These are phyloP conservation scores for Notechis scutatus DNA, from an alignment of 2,113 vertebrate species.

Conservation along the genomic window DNA sequence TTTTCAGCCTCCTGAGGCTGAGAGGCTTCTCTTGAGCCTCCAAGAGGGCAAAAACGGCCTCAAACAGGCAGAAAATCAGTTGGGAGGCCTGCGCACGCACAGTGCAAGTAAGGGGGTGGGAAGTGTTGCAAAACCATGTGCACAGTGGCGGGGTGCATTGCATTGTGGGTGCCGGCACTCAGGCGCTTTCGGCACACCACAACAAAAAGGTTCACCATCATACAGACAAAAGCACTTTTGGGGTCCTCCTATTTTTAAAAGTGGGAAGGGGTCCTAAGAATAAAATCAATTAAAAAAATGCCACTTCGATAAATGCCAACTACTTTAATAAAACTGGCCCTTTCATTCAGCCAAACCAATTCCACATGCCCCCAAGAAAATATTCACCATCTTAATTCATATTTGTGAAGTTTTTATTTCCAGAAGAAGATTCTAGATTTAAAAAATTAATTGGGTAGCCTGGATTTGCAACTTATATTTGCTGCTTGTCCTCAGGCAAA, in stretches of 20 bases:
- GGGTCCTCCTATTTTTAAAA: background rate
- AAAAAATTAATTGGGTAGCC: background rate
- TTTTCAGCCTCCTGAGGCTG: too few relatives aligned
- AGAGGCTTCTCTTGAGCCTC: too few relatives aligned
- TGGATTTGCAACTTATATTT: background rate
- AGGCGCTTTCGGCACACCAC: too few relatives aligned
- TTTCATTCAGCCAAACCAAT: background rate
- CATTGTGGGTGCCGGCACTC: too few relatives aligned
- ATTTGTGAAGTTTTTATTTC: background rate
- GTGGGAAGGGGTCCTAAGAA: background rate
- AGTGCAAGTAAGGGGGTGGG: too few relatives aligned
- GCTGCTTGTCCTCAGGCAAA: background rate
- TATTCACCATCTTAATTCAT: background rate
- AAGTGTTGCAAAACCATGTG: too few relatives aligned
- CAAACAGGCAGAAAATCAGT: too few relatives aligned
- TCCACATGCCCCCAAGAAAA: background rate
- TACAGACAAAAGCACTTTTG: background rate
- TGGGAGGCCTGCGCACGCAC: too few relatives aligned
- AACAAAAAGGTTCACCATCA: too few relatives aligned
- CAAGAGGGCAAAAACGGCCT: too few relatives aligned
- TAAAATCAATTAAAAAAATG: background rate
- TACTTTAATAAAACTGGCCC: background rate
- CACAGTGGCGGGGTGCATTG: too few relatives aligned
- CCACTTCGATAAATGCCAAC: background rate
- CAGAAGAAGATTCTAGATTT: background rate